These are phyloP conservation scores for Pilophorus perplexus DNA, from an alignment of 2,888 invertebrate species.

Conservation along the genomic window DNA sequence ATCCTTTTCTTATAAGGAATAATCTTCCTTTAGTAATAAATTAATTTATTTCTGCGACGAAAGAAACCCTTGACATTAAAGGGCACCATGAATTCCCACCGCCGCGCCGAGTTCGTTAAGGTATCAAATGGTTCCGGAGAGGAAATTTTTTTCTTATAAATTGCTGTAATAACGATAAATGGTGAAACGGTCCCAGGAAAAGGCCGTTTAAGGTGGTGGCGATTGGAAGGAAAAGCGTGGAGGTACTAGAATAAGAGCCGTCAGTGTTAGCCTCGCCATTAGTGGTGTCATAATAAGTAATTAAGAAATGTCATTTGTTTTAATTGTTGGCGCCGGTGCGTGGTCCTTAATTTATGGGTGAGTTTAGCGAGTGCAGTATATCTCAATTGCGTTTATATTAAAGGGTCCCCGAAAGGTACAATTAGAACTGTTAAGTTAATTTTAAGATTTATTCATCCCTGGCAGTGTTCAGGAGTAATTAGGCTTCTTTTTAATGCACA, in stretches of 20 bases:
- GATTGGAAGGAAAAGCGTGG: conserved; percentile 36
- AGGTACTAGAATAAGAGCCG: conserved; percentile 29
- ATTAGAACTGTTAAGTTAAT: conserved; percentile 48
- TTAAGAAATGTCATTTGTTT: conserved; percentile 50
- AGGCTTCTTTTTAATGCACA: conserved; percentile 45
- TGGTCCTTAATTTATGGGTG: conserved; percentile 46
- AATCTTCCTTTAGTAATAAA: too few species aligned
- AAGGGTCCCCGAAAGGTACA: conserved; percentile 47
- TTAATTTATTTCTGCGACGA: too few species aligned
- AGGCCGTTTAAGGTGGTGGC: conserved; percentile 23
- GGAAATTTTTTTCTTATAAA: too few species aligned
- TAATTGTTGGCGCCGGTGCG: conserved; percentile 49
- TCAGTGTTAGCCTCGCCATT: conserved; percentile 43
- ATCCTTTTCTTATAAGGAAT: too few species aligned
- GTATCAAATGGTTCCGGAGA: too few species aligned
- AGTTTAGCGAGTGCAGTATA: conserved; percentile 47
- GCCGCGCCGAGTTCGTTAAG: too few species aligned
- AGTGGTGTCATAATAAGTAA: conserved; percentile 49
- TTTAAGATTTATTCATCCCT: conserved; percentile 48
- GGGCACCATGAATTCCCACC: too few species aligned
- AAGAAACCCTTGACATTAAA: too few species aligned
- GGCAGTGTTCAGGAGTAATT: conserved; percentile 46
- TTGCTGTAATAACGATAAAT: too few species aligned
- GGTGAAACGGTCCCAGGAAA: too few species aligned
- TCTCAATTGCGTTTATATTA: conserved; percentile 47